Base-by-base conservation (phyloP, 2,113 vertebrate species). In the Struthidea cinerea region DNA sequence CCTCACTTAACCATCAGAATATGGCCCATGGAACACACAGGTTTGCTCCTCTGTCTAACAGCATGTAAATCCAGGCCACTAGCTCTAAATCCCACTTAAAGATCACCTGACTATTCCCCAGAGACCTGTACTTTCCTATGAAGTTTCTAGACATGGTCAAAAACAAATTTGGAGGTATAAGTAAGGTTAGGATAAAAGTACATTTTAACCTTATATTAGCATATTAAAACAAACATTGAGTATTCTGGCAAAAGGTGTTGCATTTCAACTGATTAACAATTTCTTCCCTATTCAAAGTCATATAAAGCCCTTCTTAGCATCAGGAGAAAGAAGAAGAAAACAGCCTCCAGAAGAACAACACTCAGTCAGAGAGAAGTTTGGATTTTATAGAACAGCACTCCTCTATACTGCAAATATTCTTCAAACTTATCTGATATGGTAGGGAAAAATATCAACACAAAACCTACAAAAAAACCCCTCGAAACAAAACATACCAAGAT, bases 1-100 rank as follows among this genome's bases (percentile, higher is more conserved):
- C 16, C 21, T 74, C 27, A 47, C 4, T 69, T 55, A 61, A 17
- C 11, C 14, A 74, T 13, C 23, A 86, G 75, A 83, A 69, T 19
- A 70, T 1, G 4, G 37, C 20, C 32, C 69, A 3, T 9, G n/a
- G 67, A 46, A 76, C 4, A 6, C 5, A 46, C 0, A 13, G 39
- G 16, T 92, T 92, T 53, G 27, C 16, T 87, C 17, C 41, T 70
- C 33, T 71, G 35, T 27, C 33, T 65, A 78, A 33, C 50, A 71
- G 42, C 22, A 68, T 26, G 27, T 16, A 68, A 69, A 74, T 42
- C 28, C 61, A 61, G 3, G 7, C 24, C n/a, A 22, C 16, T 53
- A 33, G 15, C 23, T 55, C 87, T 41, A 49, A 30, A 50, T 2
- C 4, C 4, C 35, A n/a, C 44, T 55, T 28, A 42, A 73, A 52